These are phyloP conservation scores for Drosophila sproati DNA, from an alignment of 1,140 invertebrate species.

Conservation along the genomic window DNA sequence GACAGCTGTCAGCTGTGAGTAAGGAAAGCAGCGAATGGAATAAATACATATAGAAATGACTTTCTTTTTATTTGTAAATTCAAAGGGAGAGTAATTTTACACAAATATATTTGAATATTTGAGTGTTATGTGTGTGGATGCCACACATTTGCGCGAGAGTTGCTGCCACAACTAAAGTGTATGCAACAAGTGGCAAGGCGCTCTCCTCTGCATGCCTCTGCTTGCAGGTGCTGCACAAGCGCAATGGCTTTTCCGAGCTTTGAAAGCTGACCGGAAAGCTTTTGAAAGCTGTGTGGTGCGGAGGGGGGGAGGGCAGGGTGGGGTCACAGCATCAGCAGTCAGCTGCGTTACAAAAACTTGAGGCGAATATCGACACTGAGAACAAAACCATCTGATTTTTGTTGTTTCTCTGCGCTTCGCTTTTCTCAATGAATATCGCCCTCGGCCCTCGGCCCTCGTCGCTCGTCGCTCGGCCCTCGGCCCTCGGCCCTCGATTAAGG, in stretches of 20 bases:
- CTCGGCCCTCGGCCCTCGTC: neutral
- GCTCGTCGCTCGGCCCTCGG: neutral
- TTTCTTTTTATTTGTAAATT: no score
- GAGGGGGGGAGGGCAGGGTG: slow-evolving; percentile 24
- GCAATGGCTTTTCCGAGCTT: neutral
- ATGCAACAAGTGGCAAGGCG: slow-evolving; percentile 57
- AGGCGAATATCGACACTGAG: slow-evolving; percentile 50
- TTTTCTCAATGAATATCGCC: slow-evolving; percentile 62
- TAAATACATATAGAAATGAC: no score
- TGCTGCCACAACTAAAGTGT: no score
- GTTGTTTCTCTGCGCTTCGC: slow-evolving; percentile 47
- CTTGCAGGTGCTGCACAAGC: slow-evolving; percentile 49
- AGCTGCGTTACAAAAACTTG: slow-evolving; percentile 57
- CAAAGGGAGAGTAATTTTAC: no score
- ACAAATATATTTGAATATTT: neutral
- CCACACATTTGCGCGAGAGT: neutral
- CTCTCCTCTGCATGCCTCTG: neutral
- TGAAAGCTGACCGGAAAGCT: slow-evolving; percentile 3
- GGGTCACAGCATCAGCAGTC: slow-evolving; percentile 71
- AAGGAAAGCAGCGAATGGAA: neutral
- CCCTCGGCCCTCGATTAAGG: neutral
- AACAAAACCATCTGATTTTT: slow-evolving; percentile 70
- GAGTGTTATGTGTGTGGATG: no score
- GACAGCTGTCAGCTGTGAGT: slow-evolving; percentile 2
- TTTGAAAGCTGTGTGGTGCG: slow-evolving; percentile 3